A percentile compares a stretch with the other conserved stretches of the same genome.
phyloP scores from a whole-genome alignment of 1,140 invertebrate species.

The Rhyzopertha dominica region DNA sequence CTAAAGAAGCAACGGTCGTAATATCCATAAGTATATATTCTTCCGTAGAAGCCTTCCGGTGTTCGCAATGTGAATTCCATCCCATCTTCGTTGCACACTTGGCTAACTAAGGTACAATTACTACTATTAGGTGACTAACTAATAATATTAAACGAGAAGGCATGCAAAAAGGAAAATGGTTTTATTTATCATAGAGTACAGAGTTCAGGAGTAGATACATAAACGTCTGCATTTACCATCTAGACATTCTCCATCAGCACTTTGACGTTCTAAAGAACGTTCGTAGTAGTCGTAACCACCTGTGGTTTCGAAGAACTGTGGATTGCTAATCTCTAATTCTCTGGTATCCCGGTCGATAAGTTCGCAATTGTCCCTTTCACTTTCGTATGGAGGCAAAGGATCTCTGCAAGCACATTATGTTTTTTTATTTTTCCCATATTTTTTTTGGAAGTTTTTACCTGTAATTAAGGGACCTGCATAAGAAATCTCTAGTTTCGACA shows the following conservation, averaged over 20 bases:
- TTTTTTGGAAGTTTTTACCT: slow-evolving; percentile 46
- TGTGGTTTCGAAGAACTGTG: slow-evolving; percentile 74
- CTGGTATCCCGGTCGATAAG: slow-evolving; percentile 79
- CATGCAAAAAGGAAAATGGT: too few relatives aligned
- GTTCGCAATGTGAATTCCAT: slow-evolving; percentile 89
- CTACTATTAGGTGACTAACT: too few relatives aligned
- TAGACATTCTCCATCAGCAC: slow-evolving; percentile 67
- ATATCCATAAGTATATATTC: slow-evolving; percentile 88
- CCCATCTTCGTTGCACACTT: slow-evolving; percentile 87
- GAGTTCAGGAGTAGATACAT: too few relatives aligned
- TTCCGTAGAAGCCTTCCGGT: slow-evolving; percentile 80
- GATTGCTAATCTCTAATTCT: slow-evolving; percentile 78
- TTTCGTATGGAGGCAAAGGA: slow-evolving; percentile 55
- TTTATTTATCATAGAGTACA: too few relatives aligned
- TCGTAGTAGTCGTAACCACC: slow-evolving; percentile 87
- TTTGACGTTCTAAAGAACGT: slow-evolving; percentile 63
- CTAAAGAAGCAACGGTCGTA: slow-evolving; percentile 88
- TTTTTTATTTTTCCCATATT: not conserved
- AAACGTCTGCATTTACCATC: slow-evolving; percentile 66
- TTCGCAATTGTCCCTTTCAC: slow-evolving; percentile 80
- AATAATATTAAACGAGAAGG: too few relatives aligned
- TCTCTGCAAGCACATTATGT: slow-evolving; percentile 42
- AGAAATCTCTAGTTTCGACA: slow-evolving; percentile 73
- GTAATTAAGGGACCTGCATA: slow-evolving; percentile 85
- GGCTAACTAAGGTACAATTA: slow-evolving; percentile 74